phyloP scores from a whole-genome alignment of 2,888 invertebrate species.

The Ariolimax columbianus region DNA sequence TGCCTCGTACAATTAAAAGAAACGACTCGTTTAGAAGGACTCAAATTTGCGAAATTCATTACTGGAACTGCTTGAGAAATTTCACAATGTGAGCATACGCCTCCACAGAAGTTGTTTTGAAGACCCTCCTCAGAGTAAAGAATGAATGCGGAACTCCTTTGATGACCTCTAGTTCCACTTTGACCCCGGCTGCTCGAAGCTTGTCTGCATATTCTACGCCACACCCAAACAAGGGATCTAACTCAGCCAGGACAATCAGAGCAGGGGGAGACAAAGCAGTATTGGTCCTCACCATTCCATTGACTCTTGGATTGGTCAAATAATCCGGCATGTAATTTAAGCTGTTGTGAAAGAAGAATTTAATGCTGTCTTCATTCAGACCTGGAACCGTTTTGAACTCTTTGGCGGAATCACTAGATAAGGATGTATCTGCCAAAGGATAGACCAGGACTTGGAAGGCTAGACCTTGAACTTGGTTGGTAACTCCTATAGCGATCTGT shows the following conservation, averaged over 20 bases:
- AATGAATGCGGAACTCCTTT: constrained; percentile 41
- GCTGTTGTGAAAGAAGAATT: constrained; percentile 22
- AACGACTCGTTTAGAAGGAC: too few species aligned
- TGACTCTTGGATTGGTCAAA: constrained; percentile 30
- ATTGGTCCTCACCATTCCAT: constrained; percentile 43
- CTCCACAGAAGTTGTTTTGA: constrained; percentile 18
- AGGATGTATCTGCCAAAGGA: constrained; percentile 28
- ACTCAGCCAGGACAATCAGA: constrained; percentile 42
- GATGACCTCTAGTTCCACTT: constrained; percentile 34
- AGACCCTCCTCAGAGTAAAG: background rate
- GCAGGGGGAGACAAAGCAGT: constrained; percentile 40
- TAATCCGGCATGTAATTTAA: constrained; percentile 10
- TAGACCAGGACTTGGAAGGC: constrained; percentile 47
- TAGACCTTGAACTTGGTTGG: constrained; percentile 31
- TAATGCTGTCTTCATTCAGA: constrained; percentile 16
- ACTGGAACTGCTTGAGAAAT: constrained; percentile 30
- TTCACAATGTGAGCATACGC: constrained; percentile 25
- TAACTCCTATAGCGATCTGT: constrained; percentile 35
- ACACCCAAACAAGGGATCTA: constrained; percentile 33
- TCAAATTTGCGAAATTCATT: too few species aligned
- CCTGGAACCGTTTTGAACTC: constrained; percentile 27
- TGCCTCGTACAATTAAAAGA: too few species aligned
- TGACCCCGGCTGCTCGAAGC: constrained; percentile 33
- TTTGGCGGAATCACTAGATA: background rate
- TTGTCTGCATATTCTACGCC: constrained; percentile 46